Evolutionary conservation across 2,113 vertebrate genomes (phyloP).

Genomic region (Oxygymnocypris stewartii): DNA sequence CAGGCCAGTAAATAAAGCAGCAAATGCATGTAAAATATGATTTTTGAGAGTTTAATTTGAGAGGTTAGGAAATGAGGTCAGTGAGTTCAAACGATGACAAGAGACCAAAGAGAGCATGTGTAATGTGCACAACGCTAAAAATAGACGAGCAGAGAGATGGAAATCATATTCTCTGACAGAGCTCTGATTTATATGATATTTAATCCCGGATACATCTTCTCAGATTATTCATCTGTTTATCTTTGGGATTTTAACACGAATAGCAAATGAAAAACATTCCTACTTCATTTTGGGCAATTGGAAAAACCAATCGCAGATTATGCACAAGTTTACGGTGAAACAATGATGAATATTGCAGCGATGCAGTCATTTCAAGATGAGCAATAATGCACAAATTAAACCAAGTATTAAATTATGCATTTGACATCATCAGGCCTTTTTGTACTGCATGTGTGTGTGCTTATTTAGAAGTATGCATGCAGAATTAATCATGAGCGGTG

Average conservation of each 20-base stretch:
- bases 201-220: neutral
- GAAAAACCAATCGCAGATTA: neutral
- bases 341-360: neutral
- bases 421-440: conserved; percentile 1
- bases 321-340: neutral
- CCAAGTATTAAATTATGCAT: neutral
- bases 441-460: neutral
- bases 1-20: neutral
- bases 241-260: neutral
- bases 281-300: neutral
- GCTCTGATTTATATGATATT: neutral
- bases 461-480: neutral
- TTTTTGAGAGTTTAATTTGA: neutral
- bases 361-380: neutral
- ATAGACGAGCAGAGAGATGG: neutral
- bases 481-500: neutral
- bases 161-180: neutral
- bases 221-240: neutral
- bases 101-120: conserved; percentile 29
- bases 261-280: neutral
- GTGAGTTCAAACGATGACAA: neutral
- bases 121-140: conserved; percentile 26
- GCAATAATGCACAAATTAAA: neutral
- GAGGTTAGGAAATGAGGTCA: neutral
- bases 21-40: neutral